phyloP scores from a whole-genome alignment of 1,140 invertebrate species.

The Popillia japonica region DNA sequence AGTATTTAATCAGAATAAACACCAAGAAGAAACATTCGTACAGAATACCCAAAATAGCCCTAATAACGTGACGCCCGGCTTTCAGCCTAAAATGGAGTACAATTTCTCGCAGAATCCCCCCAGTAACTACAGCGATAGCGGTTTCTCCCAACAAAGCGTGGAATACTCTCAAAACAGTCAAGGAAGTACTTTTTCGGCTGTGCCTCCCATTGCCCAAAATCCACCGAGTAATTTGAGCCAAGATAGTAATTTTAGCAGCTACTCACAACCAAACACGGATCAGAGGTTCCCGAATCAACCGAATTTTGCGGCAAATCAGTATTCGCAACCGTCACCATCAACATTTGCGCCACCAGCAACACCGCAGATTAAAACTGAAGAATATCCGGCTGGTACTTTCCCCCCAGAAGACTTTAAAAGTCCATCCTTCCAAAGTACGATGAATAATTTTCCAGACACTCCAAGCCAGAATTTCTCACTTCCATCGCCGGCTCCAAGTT shows the following conservation, averaged over 20 bases:
- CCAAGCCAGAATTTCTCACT: constrained; percentile 14
- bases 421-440: not conserved
- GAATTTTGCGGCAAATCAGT: not conserved
- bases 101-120: constrained; percentile 11
- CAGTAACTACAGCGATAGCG: constrained; percentile 10
- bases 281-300: constrained; percentile 1
- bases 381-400: not conserved
- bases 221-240: not conserved
- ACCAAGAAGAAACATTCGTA: not conserved
- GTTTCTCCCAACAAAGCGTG: constrained; percentile 4
- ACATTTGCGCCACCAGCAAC: not conserved
- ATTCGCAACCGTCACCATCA: not conserved
- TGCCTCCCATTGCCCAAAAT: not conserved
- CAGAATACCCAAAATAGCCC: not conserved
- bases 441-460: not conserved
- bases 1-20: not conserved
- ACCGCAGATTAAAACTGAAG: not conserved
- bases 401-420: not conserved
- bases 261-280: not conserved
- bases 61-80: not conserved
- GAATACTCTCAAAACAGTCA: constrained; percentile 13
- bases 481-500: not conserved
- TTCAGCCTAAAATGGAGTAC: not conserved
- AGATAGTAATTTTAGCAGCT: not conserved
- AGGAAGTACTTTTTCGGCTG: not conserved